A percentile compares a stretch with the other conserved stretches of the same genome.
These are phyloP conservation scores for Aspidapion aeneum DNA, from an alignment of 2,888 invertebrate species.

Conservation along the genomic window DNA sequence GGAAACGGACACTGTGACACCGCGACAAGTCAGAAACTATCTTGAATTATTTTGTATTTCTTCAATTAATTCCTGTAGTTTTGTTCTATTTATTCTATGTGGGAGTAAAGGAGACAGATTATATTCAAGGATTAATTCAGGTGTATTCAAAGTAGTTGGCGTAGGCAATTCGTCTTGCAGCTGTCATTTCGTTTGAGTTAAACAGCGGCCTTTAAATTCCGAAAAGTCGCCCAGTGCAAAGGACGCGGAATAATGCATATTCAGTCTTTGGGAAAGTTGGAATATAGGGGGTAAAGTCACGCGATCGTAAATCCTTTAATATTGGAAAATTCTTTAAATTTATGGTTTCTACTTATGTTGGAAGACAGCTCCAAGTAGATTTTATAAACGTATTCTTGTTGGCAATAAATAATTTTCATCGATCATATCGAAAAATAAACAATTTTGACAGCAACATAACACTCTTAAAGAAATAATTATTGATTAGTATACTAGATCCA, in stretches of 20 bases:
- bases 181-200: slow-evolving; percentile 36
- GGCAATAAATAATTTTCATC: no score
- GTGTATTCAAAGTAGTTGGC: not conserved
- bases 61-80: not conserved
- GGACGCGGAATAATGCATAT: slow-evolving; percentile 35
- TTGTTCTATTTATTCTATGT: not conserved
- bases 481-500: no score
- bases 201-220: slow-evolving; percentile 36
- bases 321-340: not conserved
- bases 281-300: not conserved
- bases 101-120: not conserved
- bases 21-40: not conserved
- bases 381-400: not conserved
- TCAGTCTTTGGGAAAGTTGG: slow-evolving; percentile 15
- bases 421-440: no score
- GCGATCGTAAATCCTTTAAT: not conserved
- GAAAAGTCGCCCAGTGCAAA: slow-evolving; percentile 27
- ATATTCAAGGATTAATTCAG: no score
- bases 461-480: no score
- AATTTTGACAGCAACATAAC: no score
- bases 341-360: not conserved
- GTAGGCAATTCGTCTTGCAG: slow-evolving; percentile 39
- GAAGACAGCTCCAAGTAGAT: not conserved
- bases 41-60: not conserved
- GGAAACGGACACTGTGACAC: not conserved